Percentiles rank a stretch among this genome's conserved stretches.
Evolutionary conservation across 2,113 vertebrate species (phyloP).

Genomic region (Micromys minutus): DNA sequence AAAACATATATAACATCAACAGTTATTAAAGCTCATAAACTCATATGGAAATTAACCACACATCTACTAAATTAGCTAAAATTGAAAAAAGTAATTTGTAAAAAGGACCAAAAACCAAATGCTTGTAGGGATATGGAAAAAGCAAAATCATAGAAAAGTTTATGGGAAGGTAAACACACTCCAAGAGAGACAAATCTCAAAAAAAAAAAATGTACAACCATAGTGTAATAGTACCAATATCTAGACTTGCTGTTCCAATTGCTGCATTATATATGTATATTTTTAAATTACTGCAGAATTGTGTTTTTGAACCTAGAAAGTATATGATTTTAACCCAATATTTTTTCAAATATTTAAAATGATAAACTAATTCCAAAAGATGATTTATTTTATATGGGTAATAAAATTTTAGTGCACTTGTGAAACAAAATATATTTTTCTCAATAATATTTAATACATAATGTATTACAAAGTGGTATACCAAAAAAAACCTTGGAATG

Average conservation of each 20-base stretch:
- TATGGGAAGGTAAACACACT: neutral
- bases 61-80: neutral
- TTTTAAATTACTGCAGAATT: neutral
- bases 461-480: neutral
- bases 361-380: neutral
- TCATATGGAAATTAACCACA: neutral
- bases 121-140: neutral
- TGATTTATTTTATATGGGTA: neutral
- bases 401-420: neutral
- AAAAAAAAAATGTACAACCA: neutral
- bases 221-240: neutral
- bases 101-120: neutral
- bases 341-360: neutral
- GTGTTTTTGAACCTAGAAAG: neutral
- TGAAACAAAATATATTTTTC: neutral
- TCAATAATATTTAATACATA: neutral
- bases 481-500: fast-evolving
- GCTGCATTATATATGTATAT: neutral
- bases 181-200: neutral
- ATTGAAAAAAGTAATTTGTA: neutral
- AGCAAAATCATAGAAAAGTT: neutral
- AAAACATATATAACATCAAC: too few species aligned
- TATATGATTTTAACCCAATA: neutral
- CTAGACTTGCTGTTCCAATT: neutral
- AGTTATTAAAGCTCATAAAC: neutral